A percentile compares a stretch with the other conserved stretches of the same genome.
Conservation (phyloP, 2,888 invertebrate genomes). For the Papilio elwesi region DNA sequence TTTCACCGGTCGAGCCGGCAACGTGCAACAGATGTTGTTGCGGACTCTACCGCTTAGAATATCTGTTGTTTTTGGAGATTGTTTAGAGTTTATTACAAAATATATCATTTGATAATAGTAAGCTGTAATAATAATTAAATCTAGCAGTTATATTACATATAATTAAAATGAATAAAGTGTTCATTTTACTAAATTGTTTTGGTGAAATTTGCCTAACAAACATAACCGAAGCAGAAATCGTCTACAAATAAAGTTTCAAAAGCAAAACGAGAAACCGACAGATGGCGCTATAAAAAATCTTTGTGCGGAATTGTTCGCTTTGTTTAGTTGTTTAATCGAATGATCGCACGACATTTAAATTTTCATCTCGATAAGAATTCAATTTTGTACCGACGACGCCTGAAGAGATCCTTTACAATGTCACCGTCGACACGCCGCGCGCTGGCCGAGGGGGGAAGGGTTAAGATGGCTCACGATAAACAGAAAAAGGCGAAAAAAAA, state of each 20-base stretch:
- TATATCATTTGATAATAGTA: no score
- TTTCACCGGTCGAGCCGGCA: no score
- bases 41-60: no score
- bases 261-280: conserved; percentile 2
- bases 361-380: conserved; percentile 82
- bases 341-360: conserved; percentile 50
- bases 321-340: conserved; percentile 46
- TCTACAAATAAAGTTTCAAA: background rate
- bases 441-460: conserved; percentile 65
- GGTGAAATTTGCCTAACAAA: background rate
- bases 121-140: no score
- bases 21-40: no score
- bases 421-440: conserved; percentile 65
- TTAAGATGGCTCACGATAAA: conserved; percentile 80
- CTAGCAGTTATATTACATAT: no score
- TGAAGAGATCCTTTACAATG: conserved; percentile 73
- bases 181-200: no score
- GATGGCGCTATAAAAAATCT: conserved; percentile 19
- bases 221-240: background rate
- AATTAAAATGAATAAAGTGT: no score
- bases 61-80: no score
- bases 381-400: conserved; percentile 73
- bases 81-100: no score
- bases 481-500: conserved; percentile 72
- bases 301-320: conserved; percentile 25